Base-by-base conservation (phyloP, 2,888 invertebrate genomes). In the Diploptera punctata region DNA sequence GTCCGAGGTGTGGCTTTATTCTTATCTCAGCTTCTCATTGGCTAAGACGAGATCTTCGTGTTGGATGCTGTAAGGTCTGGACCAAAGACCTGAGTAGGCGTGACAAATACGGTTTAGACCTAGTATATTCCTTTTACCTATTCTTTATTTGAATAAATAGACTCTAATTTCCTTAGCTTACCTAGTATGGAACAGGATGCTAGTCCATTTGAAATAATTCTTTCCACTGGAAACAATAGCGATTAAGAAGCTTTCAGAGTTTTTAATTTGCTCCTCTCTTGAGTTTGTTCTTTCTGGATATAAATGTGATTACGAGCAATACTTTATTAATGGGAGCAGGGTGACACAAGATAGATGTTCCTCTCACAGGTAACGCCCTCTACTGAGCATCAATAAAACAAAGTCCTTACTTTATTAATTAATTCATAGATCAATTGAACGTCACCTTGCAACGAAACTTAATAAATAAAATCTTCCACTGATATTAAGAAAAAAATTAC, bases 61-160 rank as follows among this genome's bases (percentile, higher is more conserved):
- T 65, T 47, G 65, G 65, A 65, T 65, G 65, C 65, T 65, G 65
- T 29, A 26, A 47, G 16, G 65, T 47, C 65, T 65, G 65, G 65
- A 65, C 65, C 65, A 65, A 18, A 29, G 44, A 65, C n/a, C 65
- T 26, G 26, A 44, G 47, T 65, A 65, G 65, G 65, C 65, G 65
- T 65, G 65, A 65, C 65, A 47, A 57, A 57, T 57, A 44, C 47
- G 9, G 44, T 13, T 21, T 18, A 18, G 60, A 18, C 5, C 21
- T 43, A 7, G n/a, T n/a, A 21, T 24, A 43, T 19, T 65, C 65
- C 26, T 65, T 47, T 65, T 61, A 21, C 38, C 21, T 61, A 21
- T 61, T 65, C 44, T 65, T 65, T 65, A 47, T 65, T 65, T 65
- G 65, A 65, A 65, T 65, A 43, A 65, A 47, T 47, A 65, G 65